Evolutionary conservation across 1,140 invertebrate species (phyloP).

Genomic region (Aethina tumida): DNA sequence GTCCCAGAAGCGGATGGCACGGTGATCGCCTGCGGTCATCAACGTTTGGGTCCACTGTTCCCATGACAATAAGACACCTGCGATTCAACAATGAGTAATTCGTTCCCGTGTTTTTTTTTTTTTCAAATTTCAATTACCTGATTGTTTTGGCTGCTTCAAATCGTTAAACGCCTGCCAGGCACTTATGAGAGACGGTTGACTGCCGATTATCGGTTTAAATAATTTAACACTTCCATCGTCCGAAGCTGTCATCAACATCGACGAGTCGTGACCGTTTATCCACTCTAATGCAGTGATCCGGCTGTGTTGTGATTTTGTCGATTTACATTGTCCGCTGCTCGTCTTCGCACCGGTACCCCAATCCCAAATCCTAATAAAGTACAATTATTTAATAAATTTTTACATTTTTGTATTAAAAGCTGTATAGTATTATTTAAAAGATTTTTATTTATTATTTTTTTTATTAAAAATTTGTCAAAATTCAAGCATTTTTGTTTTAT

Average conservation of each 20-base stretch:
- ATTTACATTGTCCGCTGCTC: constrained; percentile 42
- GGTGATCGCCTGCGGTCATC: constrained; percentile 62
- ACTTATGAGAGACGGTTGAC: constrained; percentile 56
- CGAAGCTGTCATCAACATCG: constrained; percentile 59
- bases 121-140: constrained; percentile 10
- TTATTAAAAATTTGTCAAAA: no score
- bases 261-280: constrained; percentile 78
- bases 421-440: no score
- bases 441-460: no score
- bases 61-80: constrained; percentile 56
- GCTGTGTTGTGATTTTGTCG: constrained; percentile 34
- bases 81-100: neutral
- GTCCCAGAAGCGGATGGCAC: constrained; percentile 77
- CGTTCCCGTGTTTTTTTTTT: neutral
- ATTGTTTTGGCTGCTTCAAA: constrained; percentile 36
- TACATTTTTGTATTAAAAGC: no score
- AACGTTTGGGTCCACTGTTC: constrained; percentile 63
- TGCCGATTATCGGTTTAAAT: constrained; percentile 43
- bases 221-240: constrained; percentile 72
- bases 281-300: constrained; percentile 76
- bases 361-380: constrained; percentile 53
- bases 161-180: constrained; percentile 76
- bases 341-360: constrained; percentile 56
- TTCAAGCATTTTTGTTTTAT: no score
- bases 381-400: constrained; percentile 7